phyloP scores from a whole-genome alignment of 2,797 vertebrate genomes.

The Schizopygopsis pylzovi region DNA sequence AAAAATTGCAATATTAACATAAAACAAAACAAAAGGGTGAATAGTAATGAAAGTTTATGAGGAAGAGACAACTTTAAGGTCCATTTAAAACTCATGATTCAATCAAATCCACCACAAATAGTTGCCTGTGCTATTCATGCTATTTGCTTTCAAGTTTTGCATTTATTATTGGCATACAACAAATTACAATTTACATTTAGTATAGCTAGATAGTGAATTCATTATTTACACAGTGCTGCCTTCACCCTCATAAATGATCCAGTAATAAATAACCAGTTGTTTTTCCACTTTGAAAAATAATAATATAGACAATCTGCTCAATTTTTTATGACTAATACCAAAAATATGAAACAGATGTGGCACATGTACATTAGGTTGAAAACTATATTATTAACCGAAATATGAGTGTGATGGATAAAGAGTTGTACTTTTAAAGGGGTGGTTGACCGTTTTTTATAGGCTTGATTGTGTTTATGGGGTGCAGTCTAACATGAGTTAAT shows the following conservation, averaged over 20 bases:
- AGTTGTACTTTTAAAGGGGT: background rate
- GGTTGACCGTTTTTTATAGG: too few species aligned
- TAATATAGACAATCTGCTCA: background rate
- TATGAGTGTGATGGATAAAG: background rate
- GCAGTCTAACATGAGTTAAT: too few species aligned
- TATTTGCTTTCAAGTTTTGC: background rate
- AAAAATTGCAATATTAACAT: too few species aligned
- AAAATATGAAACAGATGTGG: background rate
- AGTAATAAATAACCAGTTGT: background rate
- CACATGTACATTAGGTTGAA: background rate
- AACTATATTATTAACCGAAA: background rate
- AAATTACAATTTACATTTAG: background rate
- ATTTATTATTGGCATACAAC: background rate
- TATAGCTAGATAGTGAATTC: too few species aligned
- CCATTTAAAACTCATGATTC: background rate
- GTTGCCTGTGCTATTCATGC: background rate
- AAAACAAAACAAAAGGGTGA: background rate
- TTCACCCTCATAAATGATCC: background rate
- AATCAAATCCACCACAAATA: background rate
- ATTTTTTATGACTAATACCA: background rate
- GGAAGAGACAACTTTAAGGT: background rate
- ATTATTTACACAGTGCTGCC: background rate
- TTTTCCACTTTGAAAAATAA: background rate
- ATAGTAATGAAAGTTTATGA: background rate
- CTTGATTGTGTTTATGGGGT: too few species aligned